These are phyloP conservation scores for Ophioderma brevispina DNA, from an alignment of 35 echinoderm and acorn worm genomes.

Conservation along the genomic window DNA sequence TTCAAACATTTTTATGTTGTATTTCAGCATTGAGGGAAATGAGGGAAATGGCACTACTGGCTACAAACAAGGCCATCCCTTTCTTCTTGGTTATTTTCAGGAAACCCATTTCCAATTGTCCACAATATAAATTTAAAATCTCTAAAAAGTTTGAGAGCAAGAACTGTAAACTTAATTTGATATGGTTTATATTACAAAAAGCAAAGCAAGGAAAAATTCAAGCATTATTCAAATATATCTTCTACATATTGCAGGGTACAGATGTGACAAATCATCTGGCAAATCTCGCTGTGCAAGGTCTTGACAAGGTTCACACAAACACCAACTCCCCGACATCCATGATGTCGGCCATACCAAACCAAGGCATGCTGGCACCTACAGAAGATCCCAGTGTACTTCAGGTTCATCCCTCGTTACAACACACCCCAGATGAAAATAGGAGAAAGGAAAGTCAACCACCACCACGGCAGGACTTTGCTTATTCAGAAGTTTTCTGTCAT, in stretches of 20 bases:
- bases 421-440: constrained; percentile 59
- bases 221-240: too few relatives aligned
- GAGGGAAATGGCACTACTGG: too few relatives aligned
- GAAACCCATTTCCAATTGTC: too few relatives aligned
- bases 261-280: constrained; percentile 87
- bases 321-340: constrained; percentile 77
- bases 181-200: too few relatives aligned
- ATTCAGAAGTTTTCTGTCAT: constrained; percentile 87
- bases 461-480: constrained; percentile 96
- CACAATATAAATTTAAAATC: too few relatives aligned
- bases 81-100: too few relatives aligned
- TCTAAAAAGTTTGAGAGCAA: too few relatives aligned
- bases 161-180: too few relatives aligned
- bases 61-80: too few relatives aligned
- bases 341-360: constrained; percentile 79
- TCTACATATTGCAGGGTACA: constrained; percentile 68
- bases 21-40: too few relatives aligned
- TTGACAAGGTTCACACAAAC: constrained; percentile 57
- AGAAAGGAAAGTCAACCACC: constrained; percentile 91
- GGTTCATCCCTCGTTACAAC: constrained; percentile 92
- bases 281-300: constrained; percentile 62
- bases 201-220: too few relatives aligned
- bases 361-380: constrained; percentile 76
- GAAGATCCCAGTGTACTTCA: constrained; percentile 80
- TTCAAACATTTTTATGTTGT: too few relatives aligned